A percentile compares a stretch with the other conserved stretches of the same genome.
Evolutionary conservation across 2,797 vertebrate genomes (phyloP).

Genomic region (Lacerta agilis): DNA sequence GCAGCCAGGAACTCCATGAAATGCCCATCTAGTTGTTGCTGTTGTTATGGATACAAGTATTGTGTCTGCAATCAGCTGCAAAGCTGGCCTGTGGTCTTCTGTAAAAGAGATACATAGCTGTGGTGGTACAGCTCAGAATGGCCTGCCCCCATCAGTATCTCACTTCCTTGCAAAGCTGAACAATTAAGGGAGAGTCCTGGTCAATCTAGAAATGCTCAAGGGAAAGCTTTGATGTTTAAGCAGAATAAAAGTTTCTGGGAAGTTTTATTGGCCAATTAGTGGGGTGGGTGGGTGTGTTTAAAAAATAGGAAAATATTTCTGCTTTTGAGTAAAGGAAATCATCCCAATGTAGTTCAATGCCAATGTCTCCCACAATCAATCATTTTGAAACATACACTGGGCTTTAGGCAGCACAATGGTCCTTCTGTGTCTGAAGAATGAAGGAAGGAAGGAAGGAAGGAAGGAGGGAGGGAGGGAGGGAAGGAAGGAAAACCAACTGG

Average conservation of each 20-base stretch:
- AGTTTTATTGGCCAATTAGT: not conserved
- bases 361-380: not conserved
- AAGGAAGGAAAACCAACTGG: not conserved
- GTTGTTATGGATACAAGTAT: not conserved
- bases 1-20: not conserved
- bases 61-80: not conserved
- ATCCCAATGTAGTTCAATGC: constrained; percentile 5
- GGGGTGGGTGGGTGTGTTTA: not conserved
- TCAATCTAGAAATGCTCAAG: not conserved
- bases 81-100: not conserved
- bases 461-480: too few species aligned
- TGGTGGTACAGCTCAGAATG: not conserved
- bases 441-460: not conserved
- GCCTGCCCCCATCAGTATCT: not conserved
- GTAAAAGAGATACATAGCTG: not conserved
- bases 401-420: not conserved
- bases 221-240: not conserved
- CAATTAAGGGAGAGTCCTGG: not conserved
- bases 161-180: not conserved
- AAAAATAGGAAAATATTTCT: not conserved
- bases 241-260: not conserved
- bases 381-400: not conserved
- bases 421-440: constrained; percentile 4
- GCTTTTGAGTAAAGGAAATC: constrained; percentile 6
- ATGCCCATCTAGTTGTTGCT: not conserved